Base-by-base conservation (phyloP, 1,140 invertebrate species). In the Bombyx mandarina region DNA sequence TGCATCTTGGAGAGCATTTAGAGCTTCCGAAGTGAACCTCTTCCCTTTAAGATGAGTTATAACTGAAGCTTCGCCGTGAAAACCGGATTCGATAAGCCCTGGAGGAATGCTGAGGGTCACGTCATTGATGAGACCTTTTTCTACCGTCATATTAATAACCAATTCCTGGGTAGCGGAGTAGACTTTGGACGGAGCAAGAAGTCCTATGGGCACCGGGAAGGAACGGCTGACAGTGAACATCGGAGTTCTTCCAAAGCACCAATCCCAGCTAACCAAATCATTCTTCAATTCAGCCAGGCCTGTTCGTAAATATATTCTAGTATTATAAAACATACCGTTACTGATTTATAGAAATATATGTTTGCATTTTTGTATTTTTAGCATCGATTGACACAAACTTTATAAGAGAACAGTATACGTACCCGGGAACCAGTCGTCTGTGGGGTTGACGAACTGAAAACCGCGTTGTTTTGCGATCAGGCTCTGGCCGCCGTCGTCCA, bases 161-260 rank as follows among this genome's bases (percentile, higher is more conserved):
- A 89, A 71, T 62, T 89, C 86, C 60, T 88, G 84, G 48, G 82
- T 76, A 1, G 78, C 74, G 0, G 79, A 69, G 71, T 84, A 85
- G 1, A 83, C 63, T 48, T 74, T 79, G 51, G 79, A 76, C 1
- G 80, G 80, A 1, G 76, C 69, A 5, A 89, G 73, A 6, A 88
- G 58, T 56, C 82, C 82, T 1, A 69, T 63, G 1, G 88, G 86
- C 6, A 89, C 88, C 0, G 81, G 81, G 70, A 89, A 89, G 1
- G 79, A 69, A 35, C 86, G 75, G 57, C 82, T 88, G 6, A 96
- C 90, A 1, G 90, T 91, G 80, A 98, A 98, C 69, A 92, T 91
- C 1, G 97, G 97, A 1, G 96, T 96, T 75, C 92, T 93, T n/a
- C 95, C 97, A 82, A 91, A 97, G 54, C 91, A 91, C 96, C 96